Evolutionary conservation across 2,797 vertebrate genomes (phyloP).

Genomic region (Hypotaenidia okinawae): DNA sequence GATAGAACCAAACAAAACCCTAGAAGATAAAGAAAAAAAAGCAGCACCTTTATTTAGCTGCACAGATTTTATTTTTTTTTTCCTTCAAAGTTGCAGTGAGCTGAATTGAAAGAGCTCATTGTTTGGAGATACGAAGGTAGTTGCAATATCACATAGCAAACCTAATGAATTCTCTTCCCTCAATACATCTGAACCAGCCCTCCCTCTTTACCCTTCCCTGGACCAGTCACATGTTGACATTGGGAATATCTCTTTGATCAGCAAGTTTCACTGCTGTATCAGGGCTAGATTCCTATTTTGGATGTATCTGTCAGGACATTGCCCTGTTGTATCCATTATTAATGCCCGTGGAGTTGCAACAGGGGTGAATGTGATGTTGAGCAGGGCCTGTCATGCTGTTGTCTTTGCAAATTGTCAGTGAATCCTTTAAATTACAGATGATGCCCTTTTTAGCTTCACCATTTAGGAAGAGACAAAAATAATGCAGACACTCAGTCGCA

Average conservation of each 20-base stretch:
- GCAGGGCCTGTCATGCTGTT: neutral
- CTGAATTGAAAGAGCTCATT: neutral
- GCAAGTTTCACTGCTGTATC: neutral
- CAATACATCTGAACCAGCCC: neutral
- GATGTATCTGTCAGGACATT: neutral
- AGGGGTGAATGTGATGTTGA: neutral
- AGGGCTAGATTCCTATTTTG: constrained; percentile 6
- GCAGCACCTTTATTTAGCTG: neutral
- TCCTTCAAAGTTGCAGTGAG: neutral
- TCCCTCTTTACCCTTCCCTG: neutral
- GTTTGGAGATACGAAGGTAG: neutral
- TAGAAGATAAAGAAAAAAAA: neutral
- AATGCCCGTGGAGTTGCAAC: neutral
- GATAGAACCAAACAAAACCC: neutral
- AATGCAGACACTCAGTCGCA: neutral
- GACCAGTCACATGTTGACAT: neutral
- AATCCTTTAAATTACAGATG: neutral
- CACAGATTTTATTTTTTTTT: neutral
- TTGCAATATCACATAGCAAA: neutral
- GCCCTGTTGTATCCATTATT: neutral
- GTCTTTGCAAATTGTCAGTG: neutral
- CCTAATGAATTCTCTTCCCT: neutral
- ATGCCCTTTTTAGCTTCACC: neutral
- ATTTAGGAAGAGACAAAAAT: neutral
- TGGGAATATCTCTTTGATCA: neutral